Evolutionary conservation across 2,888 invertebrate species (phyloP).

Genomic region (Meliscaeva auricollis): DNA sequence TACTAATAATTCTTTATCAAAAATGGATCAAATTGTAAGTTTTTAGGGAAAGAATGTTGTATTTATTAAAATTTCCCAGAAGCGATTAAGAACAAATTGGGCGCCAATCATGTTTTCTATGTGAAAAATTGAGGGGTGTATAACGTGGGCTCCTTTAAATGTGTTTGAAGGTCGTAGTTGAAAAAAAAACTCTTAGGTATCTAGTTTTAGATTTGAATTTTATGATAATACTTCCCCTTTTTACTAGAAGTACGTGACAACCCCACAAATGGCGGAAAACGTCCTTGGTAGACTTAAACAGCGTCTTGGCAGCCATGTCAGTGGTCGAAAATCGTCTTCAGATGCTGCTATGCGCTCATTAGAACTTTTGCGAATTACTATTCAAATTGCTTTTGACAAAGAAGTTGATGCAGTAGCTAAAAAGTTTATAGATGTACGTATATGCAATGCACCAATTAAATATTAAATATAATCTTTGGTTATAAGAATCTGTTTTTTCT

Average conservation of each 20-base stretch:
- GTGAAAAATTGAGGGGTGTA: too few relatives aligned
- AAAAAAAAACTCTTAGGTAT: too few relatives aligned
- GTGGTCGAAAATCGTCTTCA: slow-evolving; percentile 79
- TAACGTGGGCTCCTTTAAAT: too few relatives aligned
- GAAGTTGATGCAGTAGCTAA: slow-evolving; percentile 87
- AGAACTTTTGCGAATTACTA: slow-evolving; percentile 86
- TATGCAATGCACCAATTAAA: not conserved
- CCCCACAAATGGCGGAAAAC: slow-evolving; percentile 82
- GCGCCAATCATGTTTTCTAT: not conserved
- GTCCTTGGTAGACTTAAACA: slow-evolving; percentile 81
- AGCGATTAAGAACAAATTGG: not conserved
- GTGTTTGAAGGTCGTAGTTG: too few relatives aligned
- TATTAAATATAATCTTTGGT: not conserved
- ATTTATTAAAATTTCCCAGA: not conserved
- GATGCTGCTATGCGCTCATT: slow-evolving; percentile 84
- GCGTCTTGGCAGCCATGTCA: slow-evolving; percentile 80
- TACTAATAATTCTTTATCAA: slow-evolving; percentile 64
- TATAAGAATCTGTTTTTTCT: not conserved
- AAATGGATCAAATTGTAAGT: slow-evolving; percentile 64
- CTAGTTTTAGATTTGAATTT: too few relatives aligned
- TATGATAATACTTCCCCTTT: too few relatives aligned
- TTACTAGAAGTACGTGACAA: slow-evolving; percentile 81
- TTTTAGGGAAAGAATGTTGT: not conserved
- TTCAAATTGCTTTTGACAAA: slow-evolving; percentile 87
- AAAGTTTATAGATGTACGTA: slow-evolving; percentile 86